Evolutionary conservation across 2,888 invertebrate species (phyloP), one percentile per base, ranked within the genome.

Genomic region (Eupithecia subfuscata): DNA sequence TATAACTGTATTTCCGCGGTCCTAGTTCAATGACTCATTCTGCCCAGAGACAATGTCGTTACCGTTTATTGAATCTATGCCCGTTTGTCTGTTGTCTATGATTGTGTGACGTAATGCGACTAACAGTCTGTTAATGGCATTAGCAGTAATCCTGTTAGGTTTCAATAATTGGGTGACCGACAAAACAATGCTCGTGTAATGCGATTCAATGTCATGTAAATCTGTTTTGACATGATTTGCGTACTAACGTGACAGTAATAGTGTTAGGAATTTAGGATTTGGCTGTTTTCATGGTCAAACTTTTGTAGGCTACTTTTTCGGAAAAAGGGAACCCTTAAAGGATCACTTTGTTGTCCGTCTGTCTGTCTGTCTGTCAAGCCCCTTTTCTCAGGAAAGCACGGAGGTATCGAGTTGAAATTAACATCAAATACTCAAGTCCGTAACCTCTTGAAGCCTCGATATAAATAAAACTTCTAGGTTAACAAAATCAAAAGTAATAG

Each of bases 111-210:
- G 79, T 85, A 80, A 83, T 80, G 69, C 79, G 52, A 73, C 75
- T 70, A 73, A 75, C 71, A 83, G 79, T 81, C 82, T 81, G 82
- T 79, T 89, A 90, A 90, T 89, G 85, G 82, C 83, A 90, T 90
- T 89, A 90, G 81, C 77, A 81, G 75, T 80, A 88, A 90, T 89
- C 89, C 85, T 84, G 86, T 89, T 90, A 87, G 78, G 81, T 75
- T 76, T 73, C 79, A 82, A 88, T 86, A 86, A 87, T 88, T 90
- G 83, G 87, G 84, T 84, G 83, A 85, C 77, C 77, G 77, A 82
- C 79, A 76, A 78, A 80, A 79, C 78, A 83, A 82, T 84, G 77
- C 75, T 84, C 85, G 83, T 75, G 79, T 81, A 80, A 82, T 78
- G 34, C 71, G 75, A 81, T 75, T 79, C 74, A 71, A 71, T 76